A percentile compares a stretch with the other conserved stretches of the same genome.
These are phyloP conservation scores for Acholoe squamosa DNA, from an alignment of 2,888 invertebrate genomes.

Conservation along the genomic window DNA sequence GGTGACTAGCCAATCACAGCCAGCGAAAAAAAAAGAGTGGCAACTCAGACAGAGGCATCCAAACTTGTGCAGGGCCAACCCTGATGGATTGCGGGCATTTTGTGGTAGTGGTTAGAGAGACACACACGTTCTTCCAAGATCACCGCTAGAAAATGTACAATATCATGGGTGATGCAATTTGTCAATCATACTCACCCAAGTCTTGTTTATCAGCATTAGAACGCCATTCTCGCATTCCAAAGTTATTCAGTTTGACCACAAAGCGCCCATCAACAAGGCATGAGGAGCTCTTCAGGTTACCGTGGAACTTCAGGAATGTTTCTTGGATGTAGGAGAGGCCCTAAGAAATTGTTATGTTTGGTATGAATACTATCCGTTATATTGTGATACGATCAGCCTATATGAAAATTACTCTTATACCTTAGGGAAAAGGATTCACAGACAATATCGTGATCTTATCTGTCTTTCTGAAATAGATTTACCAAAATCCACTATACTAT, in stretches of 20 bases:
- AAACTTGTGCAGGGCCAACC: neutral
- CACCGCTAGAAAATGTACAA: neutral
- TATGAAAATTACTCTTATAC: too few relatives aligned
- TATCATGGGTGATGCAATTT: neutral
- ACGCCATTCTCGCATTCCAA: constrained; percentile 66
- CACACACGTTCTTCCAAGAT: neutral
- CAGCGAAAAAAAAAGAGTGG: neutral
- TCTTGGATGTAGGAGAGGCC: constrained; percentile 64
- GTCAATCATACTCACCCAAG: constrained; percentile 53
- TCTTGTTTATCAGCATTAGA: neutral
- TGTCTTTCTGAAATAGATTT: too few relatives aligned
- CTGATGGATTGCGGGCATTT: too few relatives aligned
- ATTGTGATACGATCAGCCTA: too few relatives aligned
- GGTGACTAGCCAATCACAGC: too few relatives aligned
- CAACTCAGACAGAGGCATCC: neutral
- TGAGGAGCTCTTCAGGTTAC: constrained; percentile 70
- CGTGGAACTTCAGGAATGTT: constrained; percentile 65
- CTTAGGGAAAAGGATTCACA: too few relatives aligned
- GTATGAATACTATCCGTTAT: neutral
- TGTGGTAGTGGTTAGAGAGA: neutral
- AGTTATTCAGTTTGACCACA: constrained; percentile 68
- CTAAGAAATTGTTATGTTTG: constrained; percentile 42
- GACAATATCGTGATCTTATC: too few relatives aligned
- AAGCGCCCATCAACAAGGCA: constrained; percentile 70
- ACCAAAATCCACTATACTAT: too few relatives aligned